These are phyloP conservation scores for Sarcophaga rosellei DNA, from an alignment of 2,888 invertebrate species.

Conservation along the genomic window DNA sequence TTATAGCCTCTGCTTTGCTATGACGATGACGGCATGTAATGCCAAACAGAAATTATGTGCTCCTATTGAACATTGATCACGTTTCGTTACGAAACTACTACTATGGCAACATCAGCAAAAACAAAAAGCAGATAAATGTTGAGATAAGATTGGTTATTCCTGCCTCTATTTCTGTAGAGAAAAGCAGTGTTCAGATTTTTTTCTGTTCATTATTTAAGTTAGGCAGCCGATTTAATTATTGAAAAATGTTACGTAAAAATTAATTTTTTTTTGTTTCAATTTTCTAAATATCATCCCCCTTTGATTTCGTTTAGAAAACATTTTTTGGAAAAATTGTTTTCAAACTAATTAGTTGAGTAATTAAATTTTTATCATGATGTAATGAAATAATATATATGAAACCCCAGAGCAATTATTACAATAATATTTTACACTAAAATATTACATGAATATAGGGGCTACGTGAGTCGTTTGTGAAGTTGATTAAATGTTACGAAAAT, in stretches of 20 bases:
- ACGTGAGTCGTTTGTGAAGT: background rate
- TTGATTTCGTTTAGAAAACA: too few relatives aligned
- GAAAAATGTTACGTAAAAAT: background rate
- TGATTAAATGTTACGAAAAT: too few relatives aligned
- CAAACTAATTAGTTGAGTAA: constrained; percentile 60
- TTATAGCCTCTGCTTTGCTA: background rate
- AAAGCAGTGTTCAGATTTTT: too few relatives aligned
- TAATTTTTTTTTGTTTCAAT: too few relatives aligned
- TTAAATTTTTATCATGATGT: constrained; percentile 54
- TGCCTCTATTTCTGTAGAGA: background rate
- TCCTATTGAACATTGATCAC: constrained; percentile 69
- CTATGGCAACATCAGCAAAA: background rate
- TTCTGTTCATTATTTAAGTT: too few relatives aligned
- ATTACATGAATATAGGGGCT: constrained; percentile 11
- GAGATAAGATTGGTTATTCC: constrained; percentile 55
- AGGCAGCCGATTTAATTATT: background rate
- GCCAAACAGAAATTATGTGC: constrained; percentile 57
- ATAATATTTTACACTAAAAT: constrained; percentile 12
- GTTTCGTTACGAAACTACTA: constrained; percentile 59
- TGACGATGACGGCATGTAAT: background rate
- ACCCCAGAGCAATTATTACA: constrained; percentile 10
- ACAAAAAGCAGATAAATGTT: constrained; percentile 51
- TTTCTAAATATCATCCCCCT: too few relatives aligned
- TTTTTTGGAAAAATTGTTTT: constrained; percentile 23
- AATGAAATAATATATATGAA: constrained; percentile 43